phyloP scores from a whole-genome alignment of 2,113 vertebrate species.

The Crypturellus undulatus region DNA sequence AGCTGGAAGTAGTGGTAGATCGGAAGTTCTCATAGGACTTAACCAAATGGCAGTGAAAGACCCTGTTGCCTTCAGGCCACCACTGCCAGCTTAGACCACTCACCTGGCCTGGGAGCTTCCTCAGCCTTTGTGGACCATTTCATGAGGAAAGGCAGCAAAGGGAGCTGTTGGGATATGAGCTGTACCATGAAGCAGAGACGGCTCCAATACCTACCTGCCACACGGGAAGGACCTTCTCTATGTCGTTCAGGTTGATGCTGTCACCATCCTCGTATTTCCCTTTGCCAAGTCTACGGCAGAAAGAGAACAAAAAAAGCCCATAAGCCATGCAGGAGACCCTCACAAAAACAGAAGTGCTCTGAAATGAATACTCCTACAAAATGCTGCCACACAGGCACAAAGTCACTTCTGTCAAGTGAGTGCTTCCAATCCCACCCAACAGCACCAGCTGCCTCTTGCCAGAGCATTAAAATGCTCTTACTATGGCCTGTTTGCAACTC shows the following conservation, averaged over 20 bases:
- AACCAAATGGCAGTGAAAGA: not conserved
- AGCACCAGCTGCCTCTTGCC: not conserved
- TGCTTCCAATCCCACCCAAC: not conserved
- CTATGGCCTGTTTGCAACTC: not conserved
- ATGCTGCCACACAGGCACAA: not conserved
- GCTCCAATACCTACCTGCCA: constrained; percentile 83
- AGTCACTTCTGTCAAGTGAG: constrained; percentile 4
- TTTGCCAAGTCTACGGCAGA: constrained; percentile 87
- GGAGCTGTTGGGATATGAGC: not conserved
- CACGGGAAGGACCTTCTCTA: constrained; percentile 92
- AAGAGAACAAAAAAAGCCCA: not conserved
- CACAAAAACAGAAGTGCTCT: not conserved
- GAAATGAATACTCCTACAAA: not conserved
- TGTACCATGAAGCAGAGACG: fast-evolving
- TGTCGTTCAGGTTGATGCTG: constrained; percentile 92
- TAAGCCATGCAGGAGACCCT: not conserved
- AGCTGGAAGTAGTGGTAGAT: not conserved
- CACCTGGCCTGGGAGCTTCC: not conserved
- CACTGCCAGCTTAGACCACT: too few relatives aligned
- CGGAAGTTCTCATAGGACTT: not conserved
- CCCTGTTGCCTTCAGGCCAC: too few relatives aligned
- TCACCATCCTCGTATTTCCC: constrained; percentile 90
- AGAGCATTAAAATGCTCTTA: not conserved
- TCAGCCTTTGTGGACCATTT: not conserved
- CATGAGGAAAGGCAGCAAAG: not conserved